These are phyloP conservation scores for Zosterops lateralis DNA, from an alignment of 2,113 vertebrate species.

Conservation along the genomic window DNA sequence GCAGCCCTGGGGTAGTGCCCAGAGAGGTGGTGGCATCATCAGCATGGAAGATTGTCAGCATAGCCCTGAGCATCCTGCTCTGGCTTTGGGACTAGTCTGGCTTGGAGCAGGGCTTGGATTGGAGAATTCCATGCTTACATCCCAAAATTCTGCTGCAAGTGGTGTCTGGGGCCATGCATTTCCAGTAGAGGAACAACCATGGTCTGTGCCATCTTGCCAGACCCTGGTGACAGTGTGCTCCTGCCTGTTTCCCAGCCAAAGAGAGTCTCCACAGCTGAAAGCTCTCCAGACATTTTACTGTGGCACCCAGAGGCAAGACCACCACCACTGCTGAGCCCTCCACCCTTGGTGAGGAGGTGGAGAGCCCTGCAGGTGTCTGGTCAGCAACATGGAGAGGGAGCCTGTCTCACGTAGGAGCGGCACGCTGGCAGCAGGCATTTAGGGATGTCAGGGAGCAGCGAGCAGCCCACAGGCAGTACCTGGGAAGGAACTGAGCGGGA, in stretches of 20 bases:
- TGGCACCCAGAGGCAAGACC: background rate
- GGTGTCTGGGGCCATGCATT: fast-evolving
- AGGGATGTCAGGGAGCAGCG: fast-evolving
- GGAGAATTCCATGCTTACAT: background rate
- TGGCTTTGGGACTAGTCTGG: background rate
- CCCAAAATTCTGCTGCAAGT: background rate
- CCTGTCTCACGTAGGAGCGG: background rate
- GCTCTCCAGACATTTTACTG: background rate
- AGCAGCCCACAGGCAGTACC: conserved; percentile 63
- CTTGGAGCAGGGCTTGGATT: background rate
- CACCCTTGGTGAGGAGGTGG: background rate
- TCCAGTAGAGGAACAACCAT: background rate
- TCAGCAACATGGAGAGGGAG: background rate
- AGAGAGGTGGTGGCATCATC: background rate
- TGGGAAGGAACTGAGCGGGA: conserved; percentile 79
- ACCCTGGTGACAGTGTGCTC: background rate
- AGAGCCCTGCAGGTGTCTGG: background rate
- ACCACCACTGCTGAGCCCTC: background rate
- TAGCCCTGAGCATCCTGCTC: background rate
- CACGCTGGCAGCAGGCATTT: background rate
- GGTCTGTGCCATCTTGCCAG: fast-evolving
- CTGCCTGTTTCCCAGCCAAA: background rate
- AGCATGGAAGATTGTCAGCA: background rate
- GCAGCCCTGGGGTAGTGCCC: background rate
- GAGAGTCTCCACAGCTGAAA: background rate